Base-by-base conservation (phyloP, 2,797 vertebrate genomes). In the Hydrocynus forskahlii region DNA sequence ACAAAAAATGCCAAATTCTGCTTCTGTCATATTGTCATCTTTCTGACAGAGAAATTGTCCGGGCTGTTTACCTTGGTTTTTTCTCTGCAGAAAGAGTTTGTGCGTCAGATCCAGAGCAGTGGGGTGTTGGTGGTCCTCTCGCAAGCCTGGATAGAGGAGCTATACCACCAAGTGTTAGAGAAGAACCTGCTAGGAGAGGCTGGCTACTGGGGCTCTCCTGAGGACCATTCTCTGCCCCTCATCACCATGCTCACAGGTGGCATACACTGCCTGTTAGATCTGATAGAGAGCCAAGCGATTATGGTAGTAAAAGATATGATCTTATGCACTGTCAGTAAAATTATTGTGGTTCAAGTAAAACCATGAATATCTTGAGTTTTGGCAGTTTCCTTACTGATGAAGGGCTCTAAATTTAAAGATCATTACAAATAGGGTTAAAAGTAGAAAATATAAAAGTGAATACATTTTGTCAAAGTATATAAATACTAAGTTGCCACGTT, bases 81-180 rank as follows among this genome's bases (percentile, higher is more conserved):
- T 8, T 86, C 55, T 81, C 63, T 90, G 79, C 90, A 99, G 98
- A 98, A 98, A 84, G 97, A 98, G 86, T 99, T 99, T 94, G 95
- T 96, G 89, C 96, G 94, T 84, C 95, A 96, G 86, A 90, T 98
- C 70, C 97, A 99, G 88, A 96, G 93, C 92, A 97, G 96, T 10
- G 97, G 97, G 0, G 95, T 97, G 66, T 87, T 98, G 8, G 95
- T 99, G 91, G 95, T 99, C 29, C 94, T 99, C 88, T 98, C 97
- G 38, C 96, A 96, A 90, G 90, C 94, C 75, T 99, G 98, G 98
- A 96, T 98, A 0, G 97, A 99, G 91, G 97, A 98, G 78, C 92
- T 99, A 0, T 98, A 97, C 89, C 95, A 97, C 72, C 97, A 98
- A 86, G 94, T 99, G 52, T 87, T 98, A 0, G 96, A 98, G 86